Conservation (phyloP, 92 coral and sea anemone species). For the Pocillopora meandrina region DNA sequence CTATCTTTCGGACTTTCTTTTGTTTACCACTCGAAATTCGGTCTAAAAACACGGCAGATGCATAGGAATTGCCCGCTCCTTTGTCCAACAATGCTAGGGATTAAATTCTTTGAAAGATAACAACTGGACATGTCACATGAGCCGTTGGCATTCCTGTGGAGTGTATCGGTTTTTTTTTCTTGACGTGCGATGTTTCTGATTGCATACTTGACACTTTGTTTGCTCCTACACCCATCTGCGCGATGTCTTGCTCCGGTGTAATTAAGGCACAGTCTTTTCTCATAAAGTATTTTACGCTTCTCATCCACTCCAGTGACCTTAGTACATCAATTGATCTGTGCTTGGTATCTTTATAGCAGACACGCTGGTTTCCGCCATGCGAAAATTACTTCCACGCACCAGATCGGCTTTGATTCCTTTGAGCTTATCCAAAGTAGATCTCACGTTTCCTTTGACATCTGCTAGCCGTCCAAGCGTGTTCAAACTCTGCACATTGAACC, state of each 20-base stretch:
- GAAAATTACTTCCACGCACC: slow-evolving; percentile 47
- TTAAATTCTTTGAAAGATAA: background rate
- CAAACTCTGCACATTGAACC: slow-evolving; percentile 53
- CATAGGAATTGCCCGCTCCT: background rate
- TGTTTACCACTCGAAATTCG: background rate
- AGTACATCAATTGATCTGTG: background rate
- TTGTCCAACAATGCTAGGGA: background rate
- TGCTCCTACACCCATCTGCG: slow-evolving; percentile 41
- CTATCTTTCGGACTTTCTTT: background rate
- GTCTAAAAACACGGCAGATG: slow-evolving; percentile 2
- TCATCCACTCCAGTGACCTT: slow-evolving; percentile 36
- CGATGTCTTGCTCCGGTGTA: slow-evolving; percentile 54
- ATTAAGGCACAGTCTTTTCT: slow-evolving; percentile 58
- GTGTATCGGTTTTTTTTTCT: no score
- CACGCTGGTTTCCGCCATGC: no score
- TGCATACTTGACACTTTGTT: no score
- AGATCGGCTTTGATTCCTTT: slow-evolving; percentile 60
- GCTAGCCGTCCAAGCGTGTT: slow-evolving; percentile 56
- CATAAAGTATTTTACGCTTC: slow-evolving; percentile 44
- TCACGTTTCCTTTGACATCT: slow-evolving; percentile 54
- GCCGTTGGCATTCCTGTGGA: no score
- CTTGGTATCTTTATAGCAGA: background rate
- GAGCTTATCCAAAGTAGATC: slow-evolving; percentile 50
- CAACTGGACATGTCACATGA: no score
- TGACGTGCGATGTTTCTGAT: no score